Evolutionary conservation across 92 coral and sea anemone genomes (phyloP).

Genomic region (Epizoanthus ramosus): DNA sequence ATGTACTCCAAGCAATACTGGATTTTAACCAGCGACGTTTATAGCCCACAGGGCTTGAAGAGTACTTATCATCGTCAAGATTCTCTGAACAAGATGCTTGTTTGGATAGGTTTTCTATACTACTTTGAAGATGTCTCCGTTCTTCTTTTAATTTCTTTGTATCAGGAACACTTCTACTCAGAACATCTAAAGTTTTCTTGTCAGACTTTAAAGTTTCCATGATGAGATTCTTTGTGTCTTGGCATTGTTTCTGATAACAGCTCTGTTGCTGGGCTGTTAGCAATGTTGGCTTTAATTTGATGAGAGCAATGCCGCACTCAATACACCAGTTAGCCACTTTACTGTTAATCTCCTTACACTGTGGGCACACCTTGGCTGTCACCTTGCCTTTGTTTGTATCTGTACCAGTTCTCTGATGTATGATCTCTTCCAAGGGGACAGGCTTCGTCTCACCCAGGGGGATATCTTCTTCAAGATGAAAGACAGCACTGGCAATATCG

Average conservation of each 20-base stretch:
- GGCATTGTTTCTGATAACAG: constrained; percentile 60
- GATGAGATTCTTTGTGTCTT: constrained; percentile 57
- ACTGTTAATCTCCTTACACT: constrained; percentile 75
- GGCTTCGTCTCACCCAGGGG: background rate
- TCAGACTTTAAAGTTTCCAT: constrained; percentile 54
- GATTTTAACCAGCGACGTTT: constrained; percentile 95
- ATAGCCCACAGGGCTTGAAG: constrained; percentile 57
- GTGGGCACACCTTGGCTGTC: constrained; percentile 70
- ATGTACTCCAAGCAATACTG: constrained; percentile 89
- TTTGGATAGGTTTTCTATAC: constrained; percentile 52
- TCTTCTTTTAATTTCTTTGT: constrained; percentile 5
- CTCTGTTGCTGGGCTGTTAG: constrained; percentile 58
- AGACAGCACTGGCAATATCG: background rate
- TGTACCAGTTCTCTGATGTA: background rate
- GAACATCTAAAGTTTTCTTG: constrained; percentile 9
- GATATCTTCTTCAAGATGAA: constrained; percentile 33
- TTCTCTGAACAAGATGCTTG: constrained; percentile 48
- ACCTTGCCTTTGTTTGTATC: background rate
- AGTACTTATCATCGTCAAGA: constrained; percentile 47
- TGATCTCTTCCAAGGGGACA: background rate
- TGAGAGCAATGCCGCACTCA: constrained; percentile 89
- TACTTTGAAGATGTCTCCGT: constrained; percentile 26
- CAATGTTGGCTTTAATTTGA: constrained; percentile 54
- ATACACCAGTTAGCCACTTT: constrained; percentile 89
- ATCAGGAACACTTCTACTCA: constrained; percentile 35